Conservation (phyloP, 2,888 invertebrate genomes). For the Drosophila monieri region DNA sequence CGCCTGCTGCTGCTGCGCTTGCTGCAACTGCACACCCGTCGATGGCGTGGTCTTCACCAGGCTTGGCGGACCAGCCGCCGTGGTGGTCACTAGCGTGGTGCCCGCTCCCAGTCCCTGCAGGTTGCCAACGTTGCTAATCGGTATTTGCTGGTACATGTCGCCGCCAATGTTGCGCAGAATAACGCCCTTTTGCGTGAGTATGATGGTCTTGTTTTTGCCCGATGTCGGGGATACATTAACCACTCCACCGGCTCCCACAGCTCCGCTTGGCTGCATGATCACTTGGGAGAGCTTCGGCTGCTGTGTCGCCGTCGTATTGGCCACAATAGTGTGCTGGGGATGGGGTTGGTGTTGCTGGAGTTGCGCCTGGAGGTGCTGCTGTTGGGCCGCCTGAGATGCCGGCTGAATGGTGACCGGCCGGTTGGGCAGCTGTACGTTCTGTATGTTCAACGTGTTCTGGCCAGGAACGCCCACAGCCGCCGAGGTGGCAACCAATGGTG, state of each 20-base stretch:
- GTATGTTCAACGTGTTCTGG: slow-evolving; percentile 81
- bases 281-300: slow-evolving; percentile 84
- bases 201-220: slow-evolving; percentile 83
- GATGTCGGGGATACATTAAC: slow-evolving; percentile 73
- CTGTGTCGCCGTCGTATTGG: slow-evolving; percentile 83
- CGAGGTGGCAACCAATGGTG: slow-evolving; percentile 82
- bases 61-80: slow-evolving; percentile 82
- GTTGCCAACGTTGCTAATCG: slow-evolving; percentile 82
- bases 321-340: slow-evolving; percentile 82
- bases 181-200: slow-evolving; percentile 83
- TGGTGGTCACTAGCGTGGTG: slow-evolving; percentile 81
- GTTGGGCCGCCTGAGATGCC: slow-evolving; percentile 83
- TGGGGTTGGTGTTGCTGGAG: slow-evolving; percentile 82
- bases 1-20: slow-evolving; percentile 75
- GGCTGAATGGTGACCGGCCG: slow-evolving; percentile 83
- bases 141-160: slow-evolving; percentile 84
- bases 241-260: slow-evolving; percentile 52
- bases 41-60: slow-evolving; percentile 81
- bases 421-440: slow-evolving; percentile 83
- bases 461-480: slow-evolving; percentile 60
- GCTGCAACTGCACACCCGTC: slow-evolving; percentile 74
- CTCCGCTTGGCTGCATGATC: slow-evolving; percentile 80
- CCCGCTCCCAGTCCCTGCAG: slow-evolving; percentile 76
- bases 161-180: slow-evolving; percentile 83
- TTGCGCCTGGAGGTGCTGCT: slow-evolving; percentile 83